Percentiles rank a stretch among this genome's conserved stretches.
These are phyloP conservation scores for Argentina silus DNA, from an alignment of 2,797 vertebrate species.

Conservation along the genomic window DNA sequence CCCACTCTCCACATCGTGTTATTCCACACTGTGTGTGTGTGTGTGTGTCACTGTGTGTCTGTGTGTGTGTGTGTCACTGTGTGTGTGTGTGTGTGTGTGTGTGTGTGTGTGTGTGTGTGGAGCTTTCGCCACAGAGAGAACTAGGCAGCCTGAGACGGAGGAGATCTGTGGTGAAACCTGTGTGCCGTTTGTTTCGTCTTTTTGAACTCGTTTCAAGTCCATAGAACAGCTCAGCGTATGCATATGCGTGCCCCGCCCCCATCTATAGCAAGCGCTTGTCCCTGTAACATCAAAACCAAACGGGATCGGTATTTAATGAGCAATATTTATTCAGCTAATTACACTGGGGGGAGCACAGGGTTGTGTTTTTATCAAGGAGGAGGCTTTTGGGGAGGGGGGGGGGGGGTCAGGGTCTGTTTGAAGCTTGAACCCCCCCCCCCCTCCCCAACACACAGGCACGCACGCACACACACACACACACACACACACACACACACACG, in stretches of 20 bases:
- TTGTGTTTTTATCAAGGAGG: constrained; percentile 44
- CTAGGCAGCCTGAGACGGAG: no score
- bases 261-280: constrained; percentile 43
- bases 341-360: constrained; percentile 34
- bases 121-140: no score
- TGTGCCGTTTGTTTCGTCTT: constrained; percentile 21
- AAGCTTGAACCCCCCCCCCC: constrained; percentile 43
- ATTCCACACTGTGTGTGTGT: no score
- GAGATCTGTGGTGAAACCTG: no score
- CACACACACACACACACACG: neutral
- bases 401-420: constrained; percentile 57
- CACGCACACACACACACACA: constrained; percentile 20
- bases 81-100: no score
- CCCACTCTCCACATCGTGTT: no score
- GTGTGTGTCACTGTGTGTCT: no score
- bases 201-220: constrained; percentile 64
- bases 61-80: no score
- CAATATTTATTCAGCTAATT: constrained; percentile 65
- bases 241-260: constrained; percentile 50
- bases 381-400: no score
- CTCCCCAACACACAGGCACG: no score
- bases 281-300: constrained; percentile 61
- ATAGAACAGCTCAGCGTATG: constrained; percentile 28
- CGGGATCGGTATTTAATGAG: constrained; percentile 32
- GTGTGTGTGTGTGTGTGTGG: no score